A percentile compares a stretch with the other conserved stretches of the same genome.
Evolutionary conservation across 64 coral and sea anemone genomes (phyloP).

Genomic region (Stichodactyla mertensii): DNA sequence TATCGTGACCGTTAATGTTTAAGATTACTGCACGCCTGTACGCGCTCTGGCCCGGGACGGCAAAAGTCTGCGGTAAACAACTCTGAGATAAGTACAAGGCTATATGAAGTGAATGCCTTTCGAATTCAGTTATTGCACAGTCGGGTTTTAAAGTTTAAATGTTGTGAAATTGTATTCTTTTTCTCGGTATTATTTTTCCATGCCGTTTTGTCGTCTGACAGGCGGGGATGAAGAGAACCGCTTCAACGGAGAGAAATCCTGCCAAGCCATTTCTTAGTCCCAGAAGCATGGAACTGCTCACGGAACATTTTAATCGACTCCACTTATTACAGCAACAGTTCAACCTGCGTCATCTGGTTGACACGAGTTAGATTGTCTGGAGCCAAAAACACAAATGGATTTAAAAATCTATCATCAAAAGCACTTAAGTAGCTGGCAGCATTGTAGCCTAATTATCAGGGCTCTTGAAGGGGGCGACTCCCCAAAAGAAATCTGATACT

Average conservation of each 20-base stretch:
- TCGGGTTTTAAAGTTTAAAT: not conserved
- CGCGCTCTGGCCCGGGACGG: not conserved
- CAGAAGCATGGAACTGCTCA: too few relatives aligned
- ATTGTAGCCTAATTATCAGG: not conserved
- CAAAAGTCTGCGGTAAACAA: not conserved
- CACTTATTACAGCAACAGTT: not conserved
- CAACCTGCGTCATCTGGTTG: not conserved
- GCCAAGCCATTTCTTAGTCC: too few relatives aligned
- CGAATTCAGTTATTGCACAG: not conserved
- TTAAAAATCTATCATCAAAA: not conserved
- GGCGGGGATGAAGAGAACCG: too few relatives aligned
- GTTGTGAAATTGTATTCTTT: not conserved
- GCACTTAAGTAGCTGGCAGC: not conserved
- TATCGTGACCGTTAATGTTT: not conserved
- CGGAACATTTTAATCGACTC: not conserved
- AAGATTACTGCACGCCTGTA: not conserved
- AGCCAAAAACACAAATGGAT: not conserved
- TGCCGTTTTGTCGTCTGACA: not conserved
- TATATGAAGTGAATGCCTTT: not conserved
- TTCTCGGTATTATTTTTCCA: not conserved
- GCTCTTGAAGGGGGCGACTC: too few relatives aligned
- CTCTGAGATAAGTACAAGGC: not conserved
- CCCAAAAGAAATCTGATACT: too few relatives aligned
- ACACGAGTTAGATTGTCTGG: not conserved
- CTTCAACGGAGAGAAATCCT: too few relatives aligned